Evolutionary conservation across 2,797 vertebrate species (phyloP).

Genomic region (Ceyx erithaca): DNA sequence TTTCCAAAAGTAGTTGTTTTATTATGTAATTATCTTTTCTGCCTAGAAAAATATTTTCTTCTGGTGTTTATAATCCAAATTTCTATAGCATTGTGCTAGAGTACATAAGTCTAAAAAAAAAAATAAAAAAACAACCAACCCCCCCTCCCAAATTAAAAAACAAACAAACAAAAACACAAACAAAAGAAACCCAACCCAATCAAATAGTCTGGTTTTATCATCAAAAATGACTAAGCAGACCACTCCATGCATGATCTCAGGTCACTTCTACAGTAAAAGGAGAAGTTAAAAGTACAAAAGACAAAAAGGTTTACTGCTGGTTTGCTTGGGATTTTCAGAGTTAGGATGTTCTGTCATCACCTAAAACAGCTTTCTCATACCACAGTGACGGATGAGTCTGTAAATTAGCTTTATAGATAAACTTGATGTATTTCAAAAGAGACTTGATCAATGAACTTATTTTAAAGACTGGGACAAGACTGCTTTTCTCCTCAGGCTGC

Average conservation of each 20-base stretch:
- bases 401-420: neutral
- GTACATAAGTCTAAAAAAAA: neutral
- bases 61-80: neutral
- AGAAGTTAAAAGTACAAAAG: constrained; percentile 32
- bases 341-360: no score
- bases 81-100: neutral
- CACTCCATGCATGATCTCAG: neutral
- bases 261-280: constrained; percentile 5
- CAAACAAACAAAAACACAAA: no score
- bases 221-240: neutral
- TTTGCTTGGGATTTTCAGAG: neutral
- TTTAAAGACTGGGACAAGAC: neutral
- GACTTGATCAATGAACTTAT: neutral
- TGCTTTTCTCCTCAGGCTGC: neutral
- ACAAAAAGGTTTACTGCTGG: neutral
- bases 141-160: no score
- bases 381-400: neutral
- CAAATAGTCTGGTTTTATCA: neutral
- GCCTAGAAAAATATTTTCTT: neutral
- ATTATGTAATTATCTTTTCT: constrained; percentile 10
- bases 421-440: neutral
- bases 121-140: no score
- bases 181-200: no score
- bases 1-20: neutral
- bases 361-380: no score